Base-by-base conservation (phyloP, 2,113 vertebrate species). In the Ploceus nigricollis region DNA sequence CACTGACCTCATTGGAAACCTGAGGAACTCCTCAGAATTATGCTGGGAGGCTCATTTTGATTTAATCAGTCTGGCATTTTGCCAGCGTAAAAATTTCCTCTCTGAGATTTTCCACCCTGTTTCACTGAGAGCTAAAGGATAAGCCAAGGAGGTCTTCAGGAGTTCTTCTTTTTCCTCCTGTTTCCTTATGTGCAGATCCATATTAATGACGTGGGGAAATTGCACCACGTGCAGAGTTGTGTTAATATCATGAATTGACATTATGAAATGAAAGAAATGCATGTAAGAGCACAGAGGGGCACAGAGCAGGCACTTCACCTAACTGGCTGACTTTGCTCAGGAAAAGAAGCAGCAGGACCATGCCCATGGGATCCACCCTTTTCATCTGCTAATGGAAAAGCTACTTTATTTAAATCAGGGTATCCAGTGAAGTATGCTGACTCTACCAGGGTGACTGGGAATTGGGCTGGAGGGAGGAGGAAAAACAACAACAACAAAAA, bases 1-100 rank as follows among this genome's bases (percentile, higher is more conserved):
- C 51, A 27, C 93, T 96, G 95, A 96, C 65, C 81, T 97, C 95
- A 95, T 1, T 2, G 14, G 93, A 93, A 96, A 96, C 40, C 53
- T 35, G 87, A 96, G 93, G 86, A 94, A 65, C 72, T 71, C 3
- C 0, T 79, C 89, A 79, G 35, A 72, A 84, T 94, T 79, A n/a
- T 91, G 81, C 57, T 53, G 48, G 44, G 81, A 94, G 37, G 53
- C 50, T 85, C 44, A 15, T 89, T 93, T 75, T 78, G 68, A 78
- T 93, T 90, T 89, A 75, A 90, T 90, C 89, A 81, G 30, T 14
- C 72, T 78, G 86, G 82, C 27, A 7, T 81, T 73, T 16, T 87
- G 80, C 86, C 94, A 90, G 72, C 0, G 0, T 50, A 30, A 78
- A 78, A 58, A 50, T 57, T 66, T 60, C 50, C 86, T 40, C 39